phyloP scores from a whole-genome alignment of 37 sponge, comb jelly and placozoan species.

The Mnemiopsis leidyi region DNA sequence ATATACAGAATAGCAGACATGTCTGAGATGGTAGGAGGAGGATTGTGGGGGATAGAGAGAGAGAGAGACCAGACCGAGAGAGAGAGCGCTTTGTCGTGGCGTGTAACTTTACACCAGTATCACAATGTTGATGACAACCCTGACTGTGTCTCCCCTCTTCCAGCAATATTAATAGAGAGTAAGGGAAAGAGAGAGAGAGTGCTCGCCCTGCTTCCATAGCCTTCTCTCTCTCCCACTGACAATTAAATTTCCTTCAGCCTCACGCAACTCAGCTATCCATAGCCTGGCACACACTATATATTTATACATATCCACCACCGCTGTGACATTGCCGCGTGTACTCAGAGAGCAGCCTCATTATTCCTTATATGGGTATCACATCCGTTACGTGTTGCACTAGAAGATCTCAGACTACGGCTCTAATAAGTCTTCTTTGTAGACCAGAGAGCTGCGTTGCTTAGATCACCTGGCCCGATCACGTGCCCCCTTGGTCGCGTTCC shows the following conservation, averaged over 20 bases:
- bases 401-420: background rate
- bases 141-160: background rate
- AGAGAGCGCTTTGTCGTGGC: background rate
- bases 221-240: background rate
- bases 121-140: background rate
- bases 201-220: background rate
- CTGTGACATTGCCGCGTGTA: background rate
- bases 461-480: background rate
- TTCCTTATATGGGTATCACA: conserved; percentile 16
- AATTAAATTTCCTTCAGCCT: background rate
- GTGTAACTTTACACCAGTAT: background rate
- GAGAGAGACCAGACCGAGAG: background rate
- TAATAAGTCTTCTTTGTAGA: background rate
- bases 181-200: background rate
- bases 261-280: background rate
- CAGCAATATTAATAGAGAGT: background rate
- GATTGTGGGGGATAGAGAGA: no score
- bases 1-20: no score
- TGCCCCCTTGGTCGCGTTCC: background rate
- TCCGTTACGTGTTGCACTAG: conserved; percentile 16
- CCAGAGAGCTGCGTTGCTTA: background rate
- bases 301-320: conserved; percentile 3
- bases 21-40: no score
- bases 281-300: background rate
- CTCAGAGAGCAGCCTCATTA: background rate